Evolutionary conservation across 2,888 invertebrate species (phyloP).

Genomic region (Yponomeuta plumbellus): DNA sequence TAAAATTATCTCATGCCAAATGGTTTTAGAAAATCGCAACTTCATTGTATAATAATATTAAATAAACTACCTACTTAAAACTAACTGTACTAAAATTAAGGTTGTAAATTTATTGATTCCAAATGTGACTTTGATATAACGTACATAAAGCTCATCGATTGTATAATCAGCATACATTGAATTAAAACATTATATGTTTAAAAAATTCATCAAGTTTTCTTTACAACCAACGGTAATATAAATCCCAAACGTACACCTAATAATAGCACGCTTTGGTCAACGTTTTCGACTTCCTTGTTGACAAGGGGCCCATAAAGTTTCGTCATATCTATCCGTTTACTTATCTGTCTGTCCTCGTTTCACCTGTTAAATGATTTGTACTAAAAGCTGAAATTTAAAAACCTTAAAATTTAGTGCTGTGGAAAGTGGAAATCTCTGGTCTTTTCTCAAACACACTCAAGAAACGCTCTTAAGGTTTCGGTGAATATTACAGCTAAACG

Average conservation of each 20-base stretch:
- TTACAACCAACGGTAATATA: neutral
- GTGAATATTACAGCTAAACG: too few relatives aligned
- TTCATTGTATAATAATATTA: slow-evolving; percentile 23
- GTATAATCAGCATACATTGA: slow-evolving; percentile 68
- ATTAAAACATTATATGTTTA: slow-evolving; percentile 64
- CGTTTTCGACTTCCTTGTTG: too few relatives aligned
- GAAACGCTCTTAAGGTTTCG: too few relatives aligned
- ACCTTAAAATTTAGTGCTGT: too few relatives aligned
- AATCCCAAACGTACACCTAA: neutral
- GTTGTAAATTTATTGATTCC: slow-evolving; percentile 70
- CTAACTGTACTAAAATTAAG: slow-evolving; percentile 51
- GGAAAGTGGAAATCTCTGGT: too few relatives aligned
- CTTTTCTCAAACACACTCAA: too few relatives aligned
- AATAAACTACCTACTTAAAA: slow-evolving; percentile 1
- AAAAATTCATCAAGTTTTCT: neutral
- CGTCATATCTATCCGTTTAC: too few relatives aligned
- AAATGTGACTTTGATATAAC: slow-evolving; percentile 67
- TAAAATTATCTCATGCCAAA: neutral
- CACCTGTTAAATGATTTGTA: too few relatives aligned
- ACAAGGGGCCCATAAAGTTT: too few relatives aligned
- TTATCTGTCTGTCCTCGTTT: too few relatives aligned
- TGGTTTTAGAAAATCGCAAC: slow-evolving; percentile 14
- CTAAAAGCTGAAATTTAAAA: too few relatives aligned
- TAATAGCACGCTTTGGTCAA: too few relatives aligned
- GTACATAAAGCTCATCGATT: slow-evolving; percentile 60